Base-by-base conservation (phyloP, 2,888 invertebrate genomes). In the Erannis defoliaria region DNA sequence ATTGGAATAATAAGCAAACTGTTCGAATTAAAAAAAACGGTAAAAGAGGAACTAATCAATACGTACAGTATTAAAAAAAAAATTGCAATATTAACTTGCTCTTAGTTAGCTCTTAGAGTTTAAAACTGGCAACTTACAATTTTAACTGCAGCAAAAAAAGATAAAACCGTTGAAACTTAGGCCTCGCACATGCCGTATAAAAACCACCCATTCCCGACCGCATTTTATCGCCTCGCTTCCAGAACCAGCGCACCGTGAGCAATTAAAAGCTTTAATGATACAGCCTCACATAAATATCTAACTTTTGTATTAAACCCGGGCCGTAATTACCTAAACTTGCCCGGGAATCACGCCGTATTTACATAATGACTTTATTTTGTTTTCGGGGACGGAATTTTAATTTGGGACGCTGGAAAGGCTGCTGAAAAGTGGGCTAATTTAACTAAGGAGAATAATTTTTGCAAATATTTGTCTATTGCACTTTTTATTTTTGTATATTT, bases 301-400 rank as follows among this genome's bases (percentile, higher is more conserved):
- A 67, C 67, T 68, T 68, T 64, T 67, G 65, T 58, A 68, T 64
- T 65, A 77, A 76, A 77, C 62, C 61, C 62, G 70, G 74, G 76
- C 75, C 71, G 75, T 80, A 88, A 90, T 86, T 85, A 88, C 83
- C 87, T 87, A 85, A 90, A 88, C 83, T 85, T 85, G 80, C 75
- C 74, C 80, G 80, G 86, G 85, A 89, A 89, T 83, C 80, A 71
- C 71, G 62, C 63, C 68, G 70, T 81, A 90, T 91, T 90, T 90
- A 82, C 90, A 90, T 91, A 91, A 92, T 90, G 87, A 90, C 90
- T 91, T 90, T 88, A 91, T 92, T 88, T 89, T 88, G 86, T 86
- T 87, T 62, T 77, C 82, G 83, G 78, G 77, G 75, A 74, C 81
- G 73, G 90, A 88, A 91, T 92, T 86, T 90, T 88, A 90, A 91